phyloP scores from a whole-genome alignment of 2,113 vertebrate genomes.

The Lasiurus borealis region DNA sequence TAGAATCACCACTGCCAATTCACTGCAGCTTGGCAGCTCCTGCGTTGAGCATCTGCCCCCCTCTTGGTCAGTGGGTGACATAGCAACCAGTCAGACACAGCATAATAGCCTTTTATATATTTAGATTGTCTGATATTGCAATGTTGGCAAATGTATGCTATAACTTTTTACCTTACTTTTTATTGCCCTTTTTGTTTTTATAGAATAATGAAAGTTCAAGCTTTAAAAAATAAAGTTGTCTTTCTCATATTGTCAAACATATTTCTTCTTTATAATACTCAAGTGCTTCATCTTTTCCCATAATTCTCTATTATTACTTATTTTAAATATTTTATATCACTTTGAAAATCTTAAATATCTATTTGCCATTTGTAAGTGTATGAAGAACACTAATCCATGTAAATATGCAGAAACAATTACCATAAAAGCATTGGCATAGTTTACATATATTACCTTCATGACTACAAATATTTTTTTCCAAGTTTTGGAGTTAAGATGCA shows the following conservation, averaged over 20 bases:
- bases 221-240: conserved; percentile 26
- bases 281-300: conserved; percentile 32
- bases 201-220: conserved; percentile 58
- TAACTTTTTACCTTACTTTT: conserved; percentile 52
- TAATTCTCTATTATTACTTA: conserved; percentile 67
- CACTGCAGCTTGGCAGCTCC: too few relatives aligned
- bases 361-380: conserved; percentile 46
- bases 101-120: too few relatives aligned
- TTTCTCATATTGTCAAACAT: conserved; percentile 48
- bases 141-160: conserved; percentile 55
- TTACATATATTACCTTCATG: conserved; percentile 32
- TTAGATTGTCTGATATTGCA: conserved; percentile 41
- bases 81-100: too few relatives aligned
- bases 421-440: not conserved
- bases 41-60: too few relatives aligned
- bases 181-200: conserved; percentile 60
- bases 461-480: conserved; percentile 20
- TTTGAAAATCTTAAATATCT: conserved; percentile 60
- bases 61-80: too few relatives aligned
- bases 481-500: not conserved
- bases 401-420: conserved; percentile 52
- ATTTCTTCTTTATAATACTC: conserved; percentile 60
- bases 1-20: too few relatives aligned
- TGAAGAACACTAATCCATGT: not conserved
- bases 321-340: conserved; percentile 60